Base-by-base conservation (phyloP, 2,113 vertebrate genomes). In the Spilogale gracilis region DNA sequence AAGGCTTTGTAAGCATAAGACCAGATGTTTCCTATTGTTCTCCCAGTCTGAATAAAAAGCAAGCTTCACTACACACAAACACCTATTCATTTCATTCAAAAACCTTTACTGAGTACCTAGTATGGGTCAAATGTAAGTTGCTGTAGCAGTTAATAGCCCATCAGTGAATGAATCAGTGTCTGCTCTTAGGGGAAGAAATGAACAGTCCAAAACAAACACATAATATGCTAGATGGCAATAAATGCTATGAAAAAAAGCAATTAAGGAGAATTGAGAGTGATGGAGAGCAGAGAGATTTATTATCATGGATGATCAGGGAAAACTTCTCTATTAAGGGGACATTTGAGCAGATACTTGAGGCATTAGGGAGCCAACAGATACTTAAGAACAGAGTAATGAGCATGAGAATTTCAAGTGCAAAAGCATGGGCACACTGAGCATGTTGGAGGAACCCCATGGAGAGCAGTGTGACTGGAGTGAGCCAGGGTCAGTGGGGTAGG, bases 121-220 rank as follows among this genome's bases (percentile, higher is more conserved):
- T 54, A 38, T 16, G 74, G 84, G 54, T 58, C 89, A 85, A n/a
- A 32, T 38, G 4, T 61, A 67, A 84, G 32, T 90, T 88, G 32
- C 87, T 88, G 30, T 91, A 80, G 27, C 88, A 80, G 61, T 60
- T 20, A 23, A 7, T 13, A 76, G 45, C 38, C 25, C 23, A 67
- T 32, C 30, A 43, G 32, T 38, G 89, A 95, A 88, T 91, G 80
- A 96, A 91, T 95, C 73, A 48, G 65, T 18, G 13, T 58, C 54
- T 74, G n/a, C 63, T 76, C 23, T 86, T 20, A 52, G 60, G 81
- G 79, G 30, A 79, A 16, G n/a, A 93, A 96, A 48, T 0, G 67
- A 61, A n/a, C 9, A 85, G 27, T 20, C 27, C 11, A 50, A 52
- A 71, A 81, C 32, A 60, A 73, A 71, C 48, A 61, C 12, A 21